phyloP scores from a whole-genome alignment of 2,888 invertebrate species.

The Pristionchus entomophagus region DNA sequence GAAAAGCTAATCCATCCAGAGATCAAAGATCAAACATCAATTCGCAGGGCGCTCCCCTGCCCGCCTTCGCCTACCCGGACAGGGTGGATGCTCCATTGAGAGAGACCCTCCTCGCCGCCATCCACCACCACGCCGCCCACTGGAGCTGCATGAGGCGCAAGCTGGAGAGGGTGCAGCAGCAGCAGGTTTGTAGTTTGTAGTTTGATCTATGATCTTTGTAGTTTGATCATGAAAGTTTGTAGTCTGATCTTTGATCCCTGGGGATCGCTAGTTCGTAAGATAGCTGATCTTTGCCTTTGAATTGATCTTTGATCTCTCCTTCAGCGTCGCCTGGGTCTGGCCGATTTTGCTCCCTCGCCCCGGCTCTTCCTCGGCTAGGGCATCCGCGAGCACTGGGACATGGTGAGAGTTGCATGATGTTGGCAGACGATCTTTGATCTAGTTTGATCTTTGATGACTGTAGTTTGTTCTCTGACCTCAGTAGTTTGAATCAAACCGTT shows the following conservation, averaged over 20 bases:
- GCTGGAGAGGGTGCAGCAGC: slow-evolving; percentile 52
- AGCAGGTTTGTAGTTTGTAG: slow-evolving; percentile 49
- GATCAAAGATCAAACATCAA: not conserved
- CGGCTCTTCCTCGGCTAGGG: slow-evolving; percentile 48
- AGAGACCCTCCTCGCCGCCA: slow-evolving; percentile 37
- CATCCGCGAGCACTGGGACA: slow-evolving; percentile 38
- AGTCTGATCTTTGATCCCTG: too few species aligned
- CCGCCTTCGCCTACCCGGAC: slow-evolving; percentile 5
- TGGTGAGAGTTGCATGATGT: slow-evolving; percentile 13
- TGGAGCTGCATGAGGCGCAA: slow-evolving; percentile 55
- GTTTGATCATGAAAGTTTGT: not conserved
- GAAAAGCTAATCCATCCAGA: too few species aligned
- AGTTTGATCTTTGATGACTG: too few species aligned
- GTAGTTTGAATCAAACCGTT: too few species aligned
- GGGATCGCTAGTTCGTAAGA: too few species aligned
- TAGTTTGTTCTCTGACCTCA: too few species aligned
- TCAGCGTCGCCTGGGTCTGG: slow-evolving; percentile 42
- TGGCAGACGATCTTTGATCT: too few species aligned
- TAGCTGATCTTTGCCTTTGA: too few species aligned
- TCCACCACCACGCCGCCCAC: slow-evolving; percentile 61
- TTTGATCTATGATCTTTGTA: not conserved
- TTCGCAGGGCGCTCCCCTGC: slow-evolving; percentile 29
- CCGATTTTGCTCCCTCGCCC: slow-evolving; percentile 7
- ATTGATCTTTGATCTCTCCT: too few species aligned
- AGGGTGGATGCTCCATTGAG: not conserved